Percentiles rank a stretch among this genome's conserved stretches.
Evolutionary conservation across 2,888 invertebrate species (phyloP).

Genomic region (Drosophila dives): DNA sequence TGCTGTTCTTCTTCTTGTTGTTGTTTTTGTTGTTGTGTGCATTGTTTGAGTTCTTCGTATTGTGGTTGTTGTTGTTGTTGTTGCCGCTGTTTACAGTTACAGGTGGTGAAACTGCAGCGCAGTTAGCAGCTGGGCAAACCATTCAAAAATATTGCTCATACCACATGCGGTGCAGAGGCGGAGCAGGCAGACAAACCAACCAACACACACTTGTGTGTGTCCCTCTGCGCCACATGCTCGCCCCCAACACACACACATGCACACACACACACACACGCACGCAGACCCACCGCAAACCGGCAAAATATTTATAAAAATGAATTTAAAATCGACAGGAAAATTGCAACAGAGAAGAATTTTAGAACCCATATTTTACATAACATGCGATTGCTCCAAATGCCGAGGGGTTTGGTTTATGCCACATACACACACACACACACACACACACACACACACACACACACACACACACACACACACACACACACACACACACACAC

Average conservation of each 20-base stretch:
- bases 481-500: not conserved
- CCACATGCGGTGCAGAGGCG: conserved; percentile 45
- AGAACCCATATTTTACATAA: conserved; percentile 52
- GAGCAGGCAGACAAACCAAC: not conserved
- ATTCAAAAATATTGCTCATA: conserved; percentile 61
- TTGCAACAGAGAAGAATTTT: conserved; percentile 55
- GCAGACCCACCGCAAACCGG: conserved; percentile 55
- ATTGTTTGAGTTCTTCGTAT: not conserved
- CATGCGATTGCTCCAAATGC: conserved; percentile 14
- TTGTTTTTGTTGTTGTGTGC: conserved; percentile 14
- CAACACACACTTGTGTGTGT: not conserved
- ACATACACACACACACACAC: not conserved
- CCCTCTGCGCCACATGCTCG: not conserved
- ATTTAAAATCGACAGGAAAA: conserved; percentile 73
- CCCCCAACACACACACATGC: not conserved
- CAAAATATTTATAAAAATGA: conserved; percentile 76
- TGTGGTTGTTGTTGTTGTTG: conserved; percentile 8
- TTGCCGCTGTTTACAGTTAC: conserved; percentile 45
- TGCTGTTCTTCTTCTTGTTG: conserved; percentile 4
- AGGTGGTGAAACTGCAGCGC: conserved; percentile 56
- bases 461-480: not conserved
- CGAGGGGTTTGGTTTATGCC: conserved; percentile 7
- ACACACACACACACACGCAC: not conserved
- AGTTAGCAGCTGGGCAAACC: conserved; percentile 25
- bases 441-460: not conserved